Evolutionary conservation across 2,888 invertebrate species (phyloP).

Genomic region (Lepidonotus clava): DNA sequence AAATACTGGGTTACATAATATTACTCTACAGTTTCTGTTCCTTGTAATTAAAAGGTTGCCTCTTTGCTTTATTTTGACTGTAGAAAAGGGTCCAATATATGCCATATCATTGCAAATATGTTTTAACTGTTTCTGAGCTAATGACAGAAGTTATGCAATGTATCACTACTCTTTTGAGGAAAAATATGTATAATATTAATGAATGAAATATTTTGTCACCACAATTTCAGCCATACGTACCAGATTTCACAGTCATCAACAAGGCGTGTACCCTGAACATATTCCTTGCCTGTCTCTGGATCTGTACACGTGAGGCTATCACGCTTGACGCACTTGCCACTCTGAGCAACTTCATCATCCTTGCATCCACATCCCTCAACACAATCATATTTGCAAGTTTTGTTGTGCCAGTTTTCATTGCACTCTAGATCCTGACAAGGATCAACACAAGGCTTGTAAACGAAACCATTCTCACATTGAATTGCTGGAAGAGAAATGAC

Average conservation of each 20-base stretch:
- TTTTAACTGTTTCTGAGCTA: no score
- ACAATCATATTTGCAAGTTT: slow-evolving; percentile 48
- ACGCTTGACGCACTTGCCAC: slow-evolving; percentile 19
- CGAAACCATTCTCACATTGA: slow-evolving; percentile 61
- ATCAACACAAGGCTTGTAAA: slow-evolving; percentile 59
- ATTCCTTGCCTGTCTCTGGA: slow-evolving; percentile 17
- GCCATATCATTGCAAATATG: no score
- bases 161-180: no score
- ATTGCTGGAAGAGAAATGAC: slow-evolving; percentile 57
- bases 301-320: slow-evolving; percentile 51
- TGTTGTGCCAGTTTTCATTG: slow-evolving; percentile 3
- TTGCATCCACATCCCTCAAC: slow-evolving; percentile 64
- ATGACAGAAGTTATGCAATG: no score
- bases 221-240: no score
- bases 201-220: no score
- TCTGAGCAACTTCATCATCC: slow-evolving; percentile 53
- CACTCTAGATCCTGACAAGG: slow-evolving; percentile 58
- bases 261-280: slow-evolving; percentile 33
- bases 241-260: slow-evolving; percentile 40
- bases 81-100: no score
- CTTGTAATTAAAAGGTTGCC: no score
- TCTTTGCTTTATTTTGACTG: no score
- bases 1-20: no score
- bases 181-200: no score
- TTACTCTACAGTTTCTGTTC: no score